These are phyloP conservation scores for Galagoides demidoff DNA, from an alignment of 2,797 vertebrate genomes.

Conservation along the genomic window DNA sequence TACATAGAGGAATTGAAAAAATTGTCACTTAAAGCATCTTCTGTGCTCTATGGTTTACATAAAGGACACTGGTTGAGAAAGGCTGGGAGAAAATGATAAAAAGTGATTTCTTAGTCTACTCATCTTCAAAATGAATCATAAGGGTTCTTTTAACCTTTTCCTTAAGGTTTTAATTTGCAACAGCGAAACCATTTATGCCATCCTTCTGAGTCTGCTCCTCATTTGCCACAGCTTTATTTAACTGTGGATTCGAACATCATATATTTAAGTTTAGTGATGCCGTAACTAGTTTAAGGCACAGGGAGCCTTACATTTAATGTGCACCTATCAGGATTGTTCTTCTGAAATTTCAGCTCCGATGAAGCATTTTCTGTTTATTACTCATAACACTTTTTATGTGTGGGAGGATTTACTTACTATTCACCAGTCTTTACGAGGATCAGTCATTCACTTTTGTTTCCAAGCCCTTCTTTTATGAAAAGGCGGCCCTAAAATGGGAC, in stretches of 20 bases:
- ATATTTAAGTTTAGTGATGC: neutral
- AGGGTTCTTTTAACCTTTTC: conserved; percentile 30
- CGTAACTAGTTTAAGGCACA: neutral
- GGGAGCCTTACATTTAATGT: neutral
- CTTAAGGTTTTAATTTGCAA: neutral
- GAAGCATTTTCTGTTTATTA: conserved; percentile 10
- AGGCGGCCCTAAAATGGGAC: neutral
- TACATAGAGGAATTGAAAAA: neutral
- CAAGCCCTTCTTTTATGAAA: neutral
- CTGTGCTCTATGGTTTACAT: neutral
- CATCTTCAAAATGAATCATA: conserved; percentile 24
- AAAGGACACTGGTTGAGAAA: conserved; percentile 8
- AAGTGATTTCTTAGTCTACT: neutral
- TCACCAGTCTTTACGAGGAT: neutral
- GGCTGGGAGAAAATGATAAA: conserved; percentile 35
- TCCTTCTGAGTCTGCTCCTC: neutral
- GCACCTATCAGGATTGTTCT: neutral
- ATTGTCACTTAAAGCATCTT: neutral
- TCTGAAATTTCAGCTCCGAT: neutral
- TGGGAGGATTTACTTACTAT: neutral
- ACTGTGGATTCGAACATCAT: neutral
- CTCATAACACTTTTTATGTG: neutral
- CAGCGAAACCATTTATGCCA: neutral
- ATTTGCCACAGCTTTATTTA: conserved; percentile 25
- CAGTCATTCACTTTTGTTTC: neutral